Evolutionary conservation across 2,888 invertebrate genomes (phyloP).

Genomic region (Leptinotarsa peninsularis): DNA sequence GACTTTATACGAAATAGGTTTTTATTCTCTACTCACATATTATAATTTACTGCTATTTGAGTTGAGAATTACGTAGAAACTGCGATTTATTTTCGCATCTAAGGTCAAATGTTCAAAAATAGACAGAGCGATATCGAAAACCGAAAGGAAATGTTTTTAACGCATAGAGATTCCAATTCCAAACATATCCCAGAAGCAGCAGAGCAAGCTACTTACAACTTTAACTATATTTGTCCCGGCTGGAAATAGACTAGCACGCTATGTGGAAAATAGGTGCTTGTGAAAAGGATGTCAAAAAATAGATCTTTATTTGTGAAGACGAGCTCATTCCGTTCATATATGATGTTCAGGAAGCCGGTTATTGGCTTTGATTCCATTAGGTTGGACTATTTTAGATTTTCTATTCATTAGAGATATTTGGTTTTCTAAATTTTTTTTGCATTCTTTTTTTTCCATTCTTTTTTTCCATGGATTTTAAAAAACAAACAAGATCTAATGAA

Average conservation of each 20-base stretch:
- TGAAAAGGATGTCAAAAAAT: conserved; percentile 51
- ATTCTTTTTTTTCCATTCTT: too few species aligned
- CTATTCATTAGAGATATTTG: too few species aligned
- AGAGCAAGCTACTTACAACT: conserved; percentile 51
- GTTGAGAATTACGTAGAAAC: conserved; percentile 48
- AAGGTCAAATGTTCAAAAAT: conserved; percentile 54
- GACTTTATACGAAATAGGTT: not conserved
- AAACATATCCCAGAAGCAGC: conserved; percentile 59
- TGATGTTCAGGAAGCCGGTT: not conserved
- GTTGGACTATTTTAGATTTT: too few species aligned
- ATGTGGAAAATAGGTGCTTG: conserved; percentile 48
- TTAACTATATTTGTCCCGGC: conserved; percentile 61
- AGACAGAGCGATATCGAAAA: conserved; percentile 46
- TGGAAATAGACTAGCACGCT: conserved; percentile 58
- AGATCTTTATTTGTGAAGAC: conserved; percentile 34
- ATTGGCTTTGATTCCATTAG: too few species aligned
- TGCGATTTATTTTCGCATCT: conserved; percentile 51
- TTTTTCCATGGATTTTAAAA: too few species aligned
- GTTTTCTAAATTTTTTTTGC: too few species aligned
- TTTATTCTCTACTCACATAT: conserved; percentile 15
- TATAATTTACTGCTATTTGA: conserved; percentile 42
- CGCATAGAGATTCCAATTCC: conserved; percentile 58
- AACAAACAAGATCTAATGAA: too few species aligned
- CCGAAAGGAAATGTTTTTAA: conserved; percentile 59
- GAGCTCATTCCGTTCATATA: not conserved